These are phyloP conservation scores for Tachypleus tridentatus DNA, from an alignment of 1,140 invertebrate species.

Conservation along the genomic window DNA sequence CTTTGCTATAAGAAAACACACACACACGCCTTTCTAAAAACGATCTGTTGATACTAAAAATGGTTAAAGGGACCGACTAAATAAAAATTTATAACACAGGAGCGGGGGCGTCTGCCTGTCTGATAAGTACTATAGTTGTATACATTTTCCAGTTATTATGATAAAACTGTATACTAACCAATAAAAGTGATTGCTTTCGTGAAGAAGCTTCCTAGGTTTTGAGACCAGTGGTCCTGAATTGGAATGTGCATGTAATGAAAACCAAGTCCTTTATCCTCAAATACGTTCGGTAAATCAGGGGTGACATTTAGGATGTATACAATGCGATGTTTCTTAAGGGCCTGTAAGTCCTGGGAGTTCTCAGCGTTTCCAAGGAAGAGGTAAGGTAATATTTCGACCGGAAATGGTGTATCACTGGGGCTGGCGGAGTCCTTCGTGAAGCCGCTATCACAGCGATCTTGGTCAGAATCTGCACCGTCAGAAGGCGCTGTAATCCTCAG, in stretches of 20 bases:
- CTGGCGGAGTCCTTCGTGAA: too few species aligned
- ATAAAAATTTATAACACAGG: too few species aligned
- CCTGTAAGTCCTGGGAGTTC: constrained; percentile 62
- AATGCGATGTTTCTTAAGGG: constrained; percentile 51
- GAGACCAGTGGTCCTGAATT: constrained; percentile 40
- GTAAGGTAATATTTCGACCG: constrained; percentile 80
- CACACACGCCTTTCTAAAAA: too few species aligned
- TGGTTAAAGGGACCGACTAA: too few species aligned
- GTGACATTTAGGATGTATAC: constrained; percentile 71
- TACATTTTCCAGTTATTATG: too few species aligned
- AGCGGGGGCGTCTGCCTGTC: too few species aligned
- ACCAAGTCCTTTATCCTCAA: constrained; percentile 52
- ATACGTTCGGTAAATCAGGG: constrained; percentile 56
- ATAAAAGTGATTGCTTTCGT: constrained; percentile 37
- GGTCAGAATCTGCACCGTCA: constrained; percentile 20
- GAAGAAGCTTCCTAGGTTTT: constrained; percentile 39
- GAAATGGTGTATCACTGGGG: constrained; percentile 44
- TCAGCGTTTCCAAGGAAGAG: constrained; percentile 73
- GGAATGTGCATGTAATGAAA: constrained; percentile 42
- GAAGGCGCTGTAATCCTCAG: constrained; percentile 29
- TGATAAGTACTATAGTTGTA: too few species aligned
- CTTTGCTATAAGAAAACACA: too few species aligned
- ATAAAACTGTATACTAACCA: constrained; percentile 27
- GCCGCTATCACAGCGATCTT: constrained; percentile 18
- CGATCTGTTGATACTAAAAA: too few species aligned